A percentile compares a stretch with the other conserved stretches of the same genome.
Evolutionary conservation across 2,888 invertebrate species (phyloP).

Genomic region (Pseudanteris insignis): DNA sequence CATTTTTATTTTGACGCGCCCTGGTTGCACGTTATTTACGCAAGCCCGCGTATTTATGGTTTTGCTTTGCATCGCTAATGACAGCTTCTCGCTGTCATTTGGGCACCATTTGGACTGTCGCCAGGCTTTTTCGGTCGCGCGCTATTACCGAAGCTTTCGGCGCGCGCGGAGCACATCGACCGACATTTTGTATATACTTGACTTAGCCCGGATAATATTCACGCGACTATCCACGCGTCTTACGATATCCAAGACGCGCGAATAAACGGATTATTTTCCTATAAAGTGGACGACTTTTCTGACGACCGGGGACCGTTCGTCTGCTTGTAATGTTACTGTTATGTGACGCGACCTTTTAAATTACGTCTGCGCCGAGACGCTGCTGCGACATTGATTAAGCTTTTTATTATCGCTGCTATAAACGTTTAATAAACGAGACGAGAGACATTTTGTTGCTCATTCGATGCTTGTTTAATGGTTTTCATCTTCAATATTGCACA

Average conservation of each 20-base stretch:
- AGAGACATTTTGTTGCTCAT: too few species aligned
- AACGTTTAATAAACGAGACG: too few species aligned
- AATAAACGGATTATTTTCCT: slow-evolving; percentile 27
- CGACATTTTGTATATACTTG: slow-evolving; percentile 37
- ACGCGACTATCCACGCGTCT: slow-evolving; percentile 21
- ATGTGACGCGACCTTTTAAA: neutral
- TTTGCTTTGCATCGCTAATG: slow-evolving; percentile 59
- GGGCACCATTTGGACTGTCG: slow-evolving; percentile 9
- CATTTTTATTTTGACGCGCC: slow-evolving; percentile 9
- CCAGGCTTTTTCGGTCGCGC: neutral
- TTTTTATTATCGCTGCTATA: too few species aligned
- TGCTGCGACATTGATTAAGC: too few species aligned
- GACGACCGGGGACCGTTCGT: neutral
- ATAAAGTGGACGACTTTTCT: slow-evolving; percentile 12
- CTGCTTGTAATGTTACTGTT: slow-evolving; percentile 3
- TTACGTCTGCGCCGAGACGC: too few species aligned
- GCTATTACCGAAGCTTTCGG: neutral
- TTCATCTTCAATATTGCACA: too few species aligned
- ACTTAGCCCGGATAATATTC: slow-evolving; percentile 33
- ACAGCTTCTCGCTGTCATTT: slow-evolving; percentile 50
- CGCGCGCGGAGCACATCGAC: slow-evolving; percentile 43
- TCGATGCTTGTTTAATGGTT: too few species aligned
- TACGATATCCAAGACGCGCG: slow-evolving; percentile 16
- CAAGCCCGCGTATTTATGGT: slow-evolving; percentile 47
- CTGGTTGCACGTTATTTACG: slow-evolving; percentile 33